Base-by-base conservation (phyloP, 1,140 invertebrate species). In the Hermatobates lingyangjiaoensis region DNA sequence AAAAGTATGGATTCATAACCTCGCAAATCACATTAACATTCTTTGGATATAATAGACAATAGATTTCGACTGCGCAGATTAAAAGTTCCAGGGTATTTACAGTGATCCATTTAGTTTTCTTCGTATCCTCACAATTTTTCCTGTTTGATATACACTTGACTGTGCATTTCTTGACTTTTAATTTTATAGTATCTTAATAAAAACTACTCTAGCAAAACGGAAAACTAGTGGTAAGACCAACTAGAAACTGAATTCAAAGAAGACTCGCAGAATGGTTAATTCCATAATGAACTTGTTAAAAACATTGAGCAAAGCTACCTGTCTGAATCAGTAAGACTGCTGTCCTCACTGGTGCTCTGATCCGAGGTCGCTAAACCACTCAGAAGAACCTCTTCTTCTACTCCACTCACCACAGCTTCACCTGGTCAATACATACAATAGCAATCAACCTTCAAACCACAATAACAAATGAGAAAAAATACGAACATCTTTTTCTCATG, bases 281-380 rank as follows among this genome's bases (percentile, higher is more conserved):
- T 7, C 7, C 7, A 34, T 15, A 7, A 34, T 34, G 7, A 34
- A 34, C 15, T 34, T 7, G 15, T 7, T 34, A 34, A 34, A 7
- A 34, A 10, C 21, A 42, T 18, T 18, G 5, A 42, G 4, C 5
- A 20, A 4, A 42, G 5, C 4, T 18, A 66, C 62, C 70, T 62
- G 50, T 85, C 81, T 55, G 80, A 81, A 58, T 84, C 81, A 53
- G 80, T 84, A 18, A 83, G 67, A 60, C 80, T 83, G 58, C 79
- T 82, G 61, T 85, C 82, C 61, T 85, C 82, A 60, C 77, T 82
- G 58, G 79, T 80, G 63, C 80, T 83, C 57, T 80, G 77, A 58
- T 76, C 74, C 51, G 66, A 61, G 46, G 60, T 57, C 23, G 57
- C 58, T 14, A 51, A 50, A 25, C 54, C 52, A 25, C 45, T 48